A percentile compares a stretch with the other conserved stretches of the same genome.
Evolutionary conservation across 2,888 invertebrate genomes (phyloP).

Genomic region (Drosophila recens): DNA sequence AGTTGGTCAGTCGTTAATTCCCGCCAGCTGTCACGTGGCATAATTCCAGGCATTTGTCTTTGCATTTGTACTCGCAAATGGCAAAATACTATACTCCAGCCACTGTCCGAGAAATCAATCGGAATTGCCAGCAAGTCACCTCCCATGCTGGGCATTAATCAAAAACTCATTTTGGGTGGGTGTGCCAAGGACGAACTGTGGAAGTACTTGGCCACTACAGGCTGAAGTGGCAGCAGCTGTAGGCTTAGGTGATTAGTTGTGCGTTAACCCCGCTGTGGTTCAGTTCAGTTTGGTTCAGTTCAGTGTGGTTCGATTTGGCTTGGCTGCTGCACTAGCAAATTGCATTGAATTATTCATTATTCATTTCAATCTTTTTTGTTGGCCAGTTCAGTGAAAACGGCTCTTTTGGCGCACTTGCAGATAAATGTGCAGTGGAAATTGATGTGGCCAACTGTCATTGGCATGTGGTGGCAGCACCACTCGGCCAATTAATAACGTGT

Average conservation of each 20-base stretch:
- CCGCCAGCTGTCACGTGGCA: constrained; percentile 41
- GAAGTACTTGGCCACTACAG: background rate
- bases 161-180: constrained; percentile 73
- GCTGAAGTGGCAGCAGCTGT: constrained; percentile 14
- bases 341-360: constrained; percentile 69
- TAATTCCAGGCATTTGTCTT: constrained; percentile 63
- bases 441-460: constrained; percentile 29
- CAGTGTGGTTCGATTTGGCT: background rate
- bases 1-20: constrained; percentile 25
- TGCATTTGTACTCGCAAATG: background rate
- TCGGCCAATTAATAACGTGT: constrained; percentile 38
- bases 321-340: constrained; percentile 46
- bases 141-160: constrained; percentile 68
- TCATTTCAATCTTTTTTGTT: constrained; percentile 20
- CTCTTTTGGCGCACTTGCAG: constrained; percentile 13
- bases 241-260: constrained; percentile 72
- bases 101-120: constrained; percentile 63
- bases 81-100: constrained; percentile 7
- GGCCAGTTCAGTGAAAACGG: constrained; percentile 29
- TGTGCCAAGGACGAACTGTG: constrained; percentile 28
- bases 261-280: constrained; percentile 65
- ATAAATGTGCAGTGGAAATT: constrained; percentile 42
- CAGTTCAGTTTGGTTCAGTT: background rate
- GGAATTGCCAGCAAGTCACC: constrained; percentile 25
- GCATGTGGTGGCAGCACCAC: constrained; percentile 5